phyloP scores from a whole-genome alignment of 2,888 invertebrate genomes.

The Teleogryllus oceanicus region DNA sequence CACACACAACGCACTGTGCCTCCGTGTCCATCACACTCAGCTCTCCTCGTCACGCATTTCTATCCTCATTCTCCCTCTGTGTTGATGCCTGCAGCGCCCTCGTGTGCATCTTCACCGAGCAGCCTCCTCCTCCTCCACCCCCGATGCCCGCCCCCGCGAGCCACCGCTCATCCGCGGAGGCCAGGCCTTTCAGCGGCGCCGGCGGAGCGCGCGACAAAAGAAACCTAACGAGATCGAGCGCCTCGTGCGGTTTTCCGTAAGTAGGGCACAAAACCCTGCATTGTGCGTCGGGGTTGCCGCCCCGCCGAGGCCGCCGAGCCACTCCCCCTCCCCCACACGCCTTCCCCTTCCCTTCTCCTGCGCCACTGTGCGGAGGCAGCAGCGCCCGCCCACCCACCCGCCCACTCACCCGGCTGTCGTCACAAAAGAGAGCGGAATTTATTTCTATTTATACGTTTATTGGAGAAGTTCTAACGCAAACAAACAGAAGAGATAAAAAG shows the following conservation, averaged over 20 bases:
- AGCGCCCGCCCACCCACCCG: too few species aligned
- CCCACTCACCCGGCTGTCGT: too few species aligned
- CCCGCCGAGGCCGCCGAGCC: too few species aligned
- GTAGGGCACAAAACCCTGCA: not conserved
- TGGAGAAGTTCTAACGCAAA: not conserved
- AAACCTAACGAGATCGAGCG: not conserved
- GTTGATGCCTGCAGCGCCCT: not conserved
- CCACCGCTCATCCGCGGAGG: not conserved
- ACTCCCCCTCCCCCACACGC: too few species aligned
- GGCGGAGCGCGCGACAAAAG: not conserved
- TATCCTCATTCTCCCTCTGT: not conserved
- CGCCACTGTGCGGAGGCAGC: too few species aligned
- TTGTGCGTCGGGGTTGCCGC: not conserved
- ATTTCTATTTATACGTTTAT: constrained; percentile 10
- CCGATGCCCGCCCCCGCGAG: not conserved
- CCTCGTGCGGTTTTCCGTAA: not conserved
- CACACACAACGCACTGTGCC: too few species aligned
- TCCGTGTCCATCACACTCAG: too few species aligned
- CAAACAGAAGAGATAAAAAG: not conserved
- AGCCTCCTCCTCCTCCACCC: not conserved
- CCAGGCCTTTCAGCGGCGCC: not conserved
- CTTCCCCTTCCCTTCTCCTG: too few species aligned
- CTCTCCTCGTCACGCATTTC: too few species aligned
- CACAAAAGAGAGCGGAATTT: not conserved
- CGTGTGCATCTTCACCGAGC: not conserved